Evolutionary conservation across 2,888 invertebrate genomes (phyloP), one percentile per base, ranked within the genome.

Genomic region (Dusona sp.): DNA sequence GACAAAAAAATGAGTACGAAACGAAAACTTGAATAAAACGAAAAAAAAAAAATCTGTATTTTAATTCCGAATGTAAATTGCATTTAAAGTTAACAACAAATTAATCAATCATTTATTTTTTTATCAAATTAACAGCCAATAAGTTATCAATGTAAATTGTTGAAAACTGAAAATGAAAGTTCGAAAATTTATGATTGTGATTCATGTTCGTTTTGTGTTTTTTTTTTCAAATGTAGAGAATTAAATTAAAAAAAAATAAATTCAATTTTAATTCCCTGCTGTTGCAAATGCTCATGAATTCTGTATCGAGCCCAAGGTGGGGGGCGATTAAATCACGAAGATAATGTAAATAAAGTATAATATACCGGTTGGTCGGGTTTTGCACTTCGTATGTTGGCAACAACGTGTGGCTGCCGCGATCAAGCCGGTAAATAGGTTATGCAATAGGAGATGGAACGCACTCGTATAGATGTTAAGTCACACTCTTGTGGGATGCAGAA

Each of bases 381-480:
- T 57, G 67, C 25, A 22, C 67, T 74, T 13, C 3, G 51, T 33
- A n/a, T 54, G 42, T 79, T 57, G 67, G 33, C 79, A 57, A 68
- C 54, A 42, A 13, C 48, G 72, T 45, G 61, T 16, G 61, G 61
- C 51, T 54, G n/a, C 16, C 36, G 45, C 79, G 74, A 79, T 38
- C 75, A 67, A 80, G 68, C n/a, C 57, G 79, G 79, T 86, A 87
- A 90, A 92, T 92, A 91, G 92, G 91, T 92, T 93, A 92, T 91
- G 92, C 93, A 93, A 93, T 79, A 42, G 42, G 72, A 80, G 92
- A 91, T 90, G 90, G 90, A 90, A 92, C 90, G 89, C 88, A 86
- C 87, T 57, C 42, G 79, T 70, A 81, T 88, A 83, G 67, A 75
- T 88, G 88, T 91, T 91, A 90, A 89, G 89, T 88, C 87, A 84